Evolutionary conservation across 2,888 invertebrate species (phyloP).

Genomic region (Gari tellinella): DNA sequence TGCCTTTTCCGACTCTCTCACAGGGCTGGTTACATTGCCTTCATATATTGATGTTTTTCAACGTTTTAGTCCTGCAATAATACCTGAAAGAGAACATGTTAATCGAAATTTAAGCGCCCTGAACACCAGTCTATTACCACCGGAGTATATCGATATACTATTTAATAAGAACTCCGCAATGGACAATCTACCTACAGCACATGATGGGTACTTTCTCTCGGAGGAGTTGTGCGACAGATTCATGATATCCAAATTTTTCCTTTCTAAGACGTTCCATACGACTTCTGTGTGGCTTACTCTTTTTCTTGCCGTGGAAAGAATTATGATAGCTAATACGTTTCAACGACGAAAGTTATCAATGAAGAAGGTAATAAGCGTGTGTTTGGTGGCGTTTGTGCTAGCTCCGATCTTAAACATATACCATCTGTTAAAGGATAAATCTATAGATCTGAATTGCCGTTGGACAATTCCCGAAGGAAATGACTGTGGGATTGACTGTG

Average conservation of each 20-base stretch:
- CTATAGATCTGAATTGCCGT: conserved; percentile 7
- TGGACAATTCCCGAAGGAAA: conserved; percentile 8
- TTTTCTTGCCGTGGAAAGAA: conserved; percentile 55
- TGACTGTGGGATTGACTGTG: neutral
- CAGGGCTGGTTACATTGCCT: conserved; percentile 42
- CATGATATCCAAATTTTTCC: conserved; percentile 43
- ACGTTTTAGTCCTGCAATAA: neutral
- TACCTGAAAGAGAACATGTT: too few relatives aligned
- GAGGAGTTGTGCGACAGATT: conserved; percentile 23
- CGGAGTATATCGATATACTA: too few relatives aligned
- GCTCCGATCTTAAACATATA: conserved; percentile 21
- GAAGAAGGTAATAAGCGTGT: neutral
- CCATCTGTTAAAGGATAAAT: conserved; percentile 25
- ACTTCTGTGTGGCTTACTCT: conserved; percentile 61
- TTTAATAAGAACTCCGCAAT: too few relatives aligned
- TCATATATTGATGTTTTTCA: conserved; percentile 25
- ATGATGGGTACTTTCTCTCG: neutral
- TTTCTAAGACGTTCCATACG: conserved; percentile 55
- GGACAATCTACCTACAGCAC: too few relatives aligned
- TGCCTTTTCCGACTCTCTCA: conserved; percentile 39
- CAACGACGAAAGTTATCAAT: conserved; percentile 10
- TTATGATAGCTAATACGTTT: conserved; percentile 25
- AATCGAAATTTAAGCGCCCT: too few relatives aligned
- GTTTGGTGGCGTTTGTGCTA: neutral
- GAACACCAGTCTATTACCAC: too few relatives aligned